phyloP scores from a whole-genome alignment of 1,140 invertebrate genomes.

The Leptinotarsa lineolata region DNA sequence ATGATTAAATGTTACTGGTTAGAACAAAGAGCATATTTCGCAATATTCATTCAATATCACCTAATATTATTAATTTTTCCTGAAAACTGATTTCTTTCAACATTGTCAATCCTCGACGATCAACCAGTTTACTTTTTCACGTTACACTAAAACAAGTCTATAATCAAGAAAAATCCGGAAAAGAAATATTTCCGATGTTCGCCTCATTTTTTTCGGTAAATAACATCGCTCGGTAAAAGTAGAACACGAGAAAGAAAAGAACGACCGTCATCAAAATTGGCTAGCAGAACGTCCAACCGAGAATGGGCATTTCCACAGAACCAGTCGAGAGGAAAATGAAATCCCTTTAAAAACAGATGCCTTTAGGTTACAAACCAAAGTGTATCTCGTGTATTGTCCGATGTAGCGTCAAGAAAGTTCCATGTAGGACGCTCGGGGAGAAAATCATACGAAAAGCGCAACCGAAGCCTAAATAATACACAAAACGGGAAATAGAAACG shows the following conservation, averaged over 20 bases:
- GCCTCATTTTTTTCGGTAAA: slow-evolving; percentile 20
- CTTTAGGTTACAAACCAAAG: slow-evolving; percentile 48
- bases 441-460: not conserved
- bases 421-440: not conserved
- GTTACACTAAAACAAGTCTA: not conserved
- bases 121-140: no score
- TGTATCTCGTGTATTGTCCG: slow-evolving; percentile 33
- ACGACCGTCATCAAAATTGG: slow-evolving; percentile 26
- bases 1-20: no score
- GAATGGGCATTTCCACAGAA: slow-evolving; percentile 40
- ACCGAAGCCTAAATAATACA: not conserved
- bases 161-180: not conserved
- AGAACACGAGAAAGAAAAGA: slow-evolving; percentile 19
- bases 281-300: slow-evolving; percentile 28
- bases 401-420: not conserved
- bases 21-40: no score
- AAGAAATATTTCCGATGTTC: slow-evolving; percentile 12
- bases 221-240: slow-evolving; percentile 20
- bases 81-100: no score
- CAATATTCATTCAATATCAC: no score
- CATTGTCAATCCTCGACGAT: no score
- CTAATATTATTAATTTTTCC: no score
- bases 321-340: slow-evolving; percentile 52
- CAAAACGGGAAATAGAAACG: not conserved
- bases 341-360: slow-evolving; percentile 54